Base-by-base conservation (phyloP, 1,140 invertebrate species). In the Heterodera carotae region DNA sequence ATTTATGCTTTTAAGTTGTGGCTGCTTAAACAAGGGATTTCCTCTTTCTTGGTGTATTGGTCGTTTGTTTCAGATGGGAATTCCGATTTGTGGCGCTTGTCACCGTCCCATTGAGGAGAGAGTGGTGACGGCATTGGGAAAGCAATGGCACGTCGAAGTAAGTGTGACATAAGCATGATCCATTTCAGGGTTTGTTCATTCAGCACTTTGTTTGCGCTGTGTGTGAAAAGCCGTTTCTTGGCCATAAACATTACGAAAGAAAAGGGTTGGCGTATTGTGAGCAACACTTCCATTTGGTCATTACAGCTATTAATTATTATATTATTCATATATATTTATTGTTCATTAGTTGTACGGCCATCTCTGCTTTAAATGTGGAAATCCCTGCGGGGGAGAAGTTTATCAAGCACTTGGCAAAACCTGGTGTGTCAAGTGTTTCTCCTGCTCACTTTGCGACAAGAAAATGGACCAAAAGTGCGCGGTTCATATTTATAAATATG, bases 371-470 rank as follows among this genome's bases (percentile, higher is more conserved):
- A 93, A 97, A 22, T 99, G 97, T 90, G 98, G 98, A 90, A 94
- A 97, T 90, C 95, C 98, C 62, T 97, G 99, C 85, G 92, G 92
- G 79, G 96, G 95, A 59, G 96, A 99, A 77, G 96, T 97, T 43
- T 98, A 98, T 88, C 96, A 94, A 79, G 96, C 97, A 56, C 89
- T 99, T 81, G 97, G 98, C 88, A 99, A 99, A 90, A 94, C 95
- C n/a, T 99, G 96, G 96, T 99, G 97, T 89, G 93, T 96, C 33
- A 93, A 98, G 89, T 97, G 99, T 89, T 99, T 99, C 89, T 93
- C 95, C n/a, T 99, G 97, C 89, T 93, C 94, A 25, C 92, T 97
- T 76, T 99, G 97, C 89, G 97, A 99, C 88, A 93, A 93, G 80
- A 94, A 97, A 88, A 94, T 99, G 92, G 96, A 93, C 88, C 94